A percentile compares a stretch with the other conserved stretches of the same genome.
Evolutionary conservation across 2,113 vertebrate species (phyloP).

Genomic region (Athene cunicularia): DNA sequence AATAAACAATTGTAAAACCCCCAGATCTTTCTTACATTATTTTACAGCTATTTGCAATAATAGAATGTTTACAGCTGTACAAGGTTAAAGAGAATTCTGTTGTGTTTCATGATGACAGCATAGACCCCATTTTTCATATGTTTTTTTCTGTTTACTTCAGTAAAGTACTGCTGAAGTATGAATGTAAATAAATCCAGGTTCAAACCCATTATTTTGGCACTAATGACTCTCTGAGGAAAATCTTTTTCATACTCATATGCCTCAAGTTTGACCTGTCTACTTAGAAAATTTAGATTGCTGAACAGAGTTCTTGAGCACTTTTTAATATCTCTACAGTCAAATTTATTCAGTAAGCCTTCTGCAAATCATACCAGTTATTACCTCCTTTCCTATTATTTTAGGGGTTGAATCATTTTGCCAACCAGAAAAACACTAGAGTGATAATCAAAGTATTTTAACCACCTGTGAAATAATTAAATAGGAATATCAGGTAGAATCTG

Average conservation of each 20-base stretch:
- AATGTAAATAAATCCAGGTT: not conserved
- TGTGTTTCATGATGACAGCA: not conserved
- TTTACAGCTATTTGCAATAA: not conserved
- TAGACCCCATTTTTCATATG: not conserved
- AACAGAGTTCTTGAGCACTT: not conserved
- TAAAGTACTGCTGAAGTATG: not conserved
- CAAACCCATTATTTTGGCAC: not conserved
- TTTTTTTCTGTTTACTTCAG: not conserved
- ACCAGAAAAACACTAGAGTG: not conserved
- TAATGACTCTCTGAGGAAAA: not conserved
- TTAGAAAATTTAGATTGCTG: not conserved
- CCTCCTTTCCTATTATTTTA: not conserved
- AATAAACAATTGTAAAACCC: not conserved
- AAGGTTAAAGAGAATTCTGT: not conserved
- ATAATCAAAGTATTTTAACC: not conserved
- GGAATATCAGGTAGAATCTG: not conserved
- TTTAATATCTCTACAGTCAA: not conserved
- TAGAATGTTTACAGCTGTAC: not conserved
- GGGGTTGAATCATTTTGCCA: not conserved
- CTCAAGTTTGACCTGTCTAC: not conserved
- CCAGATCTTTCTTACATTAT: not conserved
- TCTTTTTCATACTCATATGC: not conserved
- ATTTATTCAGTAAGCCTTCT: not conserved
- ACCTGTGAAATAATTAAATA: not conserved
- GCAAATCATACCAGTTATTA: not conserved